These are phyloP conservation scores for Sparidentex hasta DNA, from an alignment of 2,797 vertebrate species.

Conservation along the genomic window DNA sequence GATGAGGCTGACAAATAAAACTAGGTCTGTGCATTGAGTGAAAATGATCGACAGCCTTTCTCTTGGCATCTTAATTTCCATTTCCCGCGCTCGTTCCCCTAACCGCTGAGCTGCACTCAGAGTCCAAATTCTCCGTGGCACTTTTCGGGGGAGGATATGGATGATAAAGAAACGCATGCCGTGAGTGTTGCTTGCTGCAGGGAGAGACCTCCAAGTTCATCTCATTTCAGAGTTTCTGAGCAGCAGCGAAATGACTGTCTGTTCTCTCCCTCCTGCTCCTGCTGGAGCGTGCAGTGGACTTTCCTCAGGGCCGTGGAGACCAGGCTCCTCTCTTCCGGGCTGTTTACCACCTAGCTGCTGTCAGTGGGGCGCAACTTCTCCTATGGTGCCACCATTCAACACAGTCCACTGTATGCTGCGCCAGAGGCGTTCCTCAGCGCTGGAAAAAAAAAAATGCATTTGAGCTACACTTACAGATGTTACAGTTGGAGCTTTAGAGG, in stretches of 20 bases:
- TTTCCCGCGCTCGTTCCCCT: constrained; percentile 64
- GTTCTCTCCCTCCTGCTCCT: constrained; percentile 56
- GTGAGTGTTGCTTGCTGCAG: constrained; percentile 69
- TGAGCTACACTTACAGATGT: constrained; percentile 48
- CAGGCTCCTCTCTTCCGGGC: constrained; percentile 65
- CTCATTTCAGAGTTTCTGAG: constrained; percentile 81
- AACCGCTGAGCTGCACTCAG: constrained; percentile 69
- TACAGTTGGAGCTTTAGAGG: constrained; percentile 39
- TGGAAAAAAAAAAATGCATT: constrained; percentile 27
- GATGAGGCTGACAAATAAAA: constrained; percentile 76
- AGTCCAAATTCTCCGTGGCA: constrained; percentile 73
- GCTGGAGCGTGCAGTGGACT: constrained; percentile 66
- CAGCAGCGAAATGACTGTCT: constrained; percentile 68
- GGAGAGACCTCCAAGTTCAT: constrained; percentile 78
- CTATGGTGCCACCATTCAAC: constrained; percentile 63
- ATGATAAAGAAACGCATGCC: constrained; percentile 68
- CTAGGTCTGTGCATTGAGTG: constrained; percentile 67
- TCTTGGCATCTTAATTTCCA: constrained; percentile 69
- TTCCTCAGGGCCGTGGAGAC: constrained; percentile 65
- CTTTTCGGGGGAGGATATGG: constrained; percentile 73
- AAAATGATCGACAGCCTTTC: constrained; percentile 78
- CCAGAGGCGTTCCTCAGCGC: constrained; percentile 46
- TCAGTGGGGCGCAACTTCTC: constrained; percentile 64
- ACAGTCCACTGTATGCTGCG: constrained; percentile 50
- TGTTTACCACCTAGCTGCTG: constrained; percentile 69